Evolutionary conservation across 2,888 invertebrate species (phyloP), one percentile per base, ranked within the genome.

Genomic region (Cylloceria caligata): DNA sequence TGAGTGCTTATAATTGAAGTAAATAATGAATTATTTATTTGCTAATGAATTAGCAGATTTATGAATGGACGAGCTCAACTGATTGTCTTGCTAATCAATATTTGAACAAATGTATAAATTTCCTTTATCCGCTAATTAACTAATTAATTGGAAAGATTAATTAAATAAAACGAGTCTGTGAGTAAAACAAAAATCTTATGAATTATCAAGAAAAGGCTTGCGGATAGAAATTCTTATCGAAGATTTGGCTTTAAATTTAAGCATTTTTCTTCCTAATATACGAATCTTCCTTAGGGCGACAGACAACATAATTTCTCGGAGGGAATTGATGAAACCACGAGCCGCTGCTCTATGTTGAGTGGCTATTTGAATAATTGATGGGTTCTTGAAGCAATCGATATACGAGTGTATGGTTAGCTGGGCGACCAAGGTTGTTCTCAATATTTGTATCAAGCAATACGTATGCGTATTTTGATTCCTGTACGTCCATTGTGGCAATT

Each of bases 281-380:
- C 21, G 49, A 24, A 36, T 57, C 42, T 27, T 19, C 30, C 27
- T 24, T 6, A 34, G 27, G 6, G 39, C 13, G 27, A 2, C 19
- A 49, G 52, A 34, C 49, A 3, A 49, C 9, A 7, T 2, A n/a
- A 2, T 49, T 21, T 52, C 21, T 24, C 9, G 9, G 36, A 45
- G 42, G 49, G 42, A 47, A 71, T 65, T 36, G 27, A 60, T 67
- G 62, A 64, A 19, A 24, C 39, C 47, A 57, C 21, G 71, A 81
- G 42, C 30, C 21, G 24, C 52, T 19, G 21, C 52, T 74, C 30
- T 74, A 65, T 83, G 86, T 87, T 80, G 88, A 86, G 84, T 87
- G 75, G 84, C 76, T 86, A 84, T 84, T 87, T 91, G 86, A 90
- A 91, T 91, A 89, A 90, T 89, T 89, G 86, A 90, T 88, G 83